Base-by-base conservation (phyloP, 1,140 invertebrate genomes). In the Aphaenogaster floridana region DNA sequence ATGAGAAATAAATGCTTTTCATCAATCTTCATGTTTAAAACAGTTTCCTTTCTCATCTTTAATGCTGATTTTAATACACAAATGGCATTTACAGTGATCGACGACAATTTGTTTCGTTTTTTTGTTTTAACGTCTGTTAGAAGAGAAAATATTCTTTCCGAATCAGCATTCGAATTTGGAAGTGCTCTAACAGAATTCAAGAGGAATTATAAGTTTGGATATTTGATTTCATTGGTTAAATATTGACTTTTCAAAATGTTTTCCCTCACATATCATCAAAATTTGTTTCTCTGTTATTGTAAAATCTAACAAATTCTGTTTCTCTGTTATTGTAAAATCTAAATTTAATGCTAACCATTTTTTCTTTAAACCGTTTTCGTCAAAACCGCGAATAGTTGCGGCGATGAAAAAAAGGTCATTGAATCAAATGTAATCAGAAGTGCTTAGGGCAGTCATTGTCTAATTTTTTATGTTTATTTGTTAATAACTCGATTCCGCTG, bases 41-140 rank as follows among this genome's bases (percentile, higher is more conserved):
- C 36, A 11, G 50, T 76, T 59, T 76, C 52, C 0, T 7, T 39
- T 76, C n/a, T 76, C 4, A 34, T 5, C 28, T 54, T 74, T 36
- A 74, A 74, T 17, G 8, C 50, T 6, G 71, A 54, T n/a, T 59
- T 76, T 1, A 76, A n/a, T 21, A 76, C 52, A 11, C 72, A 59
- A 42, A 2, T 76, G 2, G 52, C 52, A 76, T 76, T 76, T 15
- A 59, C 11, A 59, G 4, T 9, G 9, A 9, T 7, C 11, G 72
- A 59, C 0, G 72, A 76, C 6, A 76, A 11, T 9, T 42, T 77
- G 9, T 77, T 77, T 59, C 74, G 54, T 59, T 77, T 59, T 28
- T 28, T 59, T 11, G 2, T 28, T 28, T 59, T 59, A 3, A 28
- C 6, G 4, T 59, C 57, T n/a, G 21, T 11, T 28, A 59, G 3